phyloP scores from a whole-genome alignment of 2,113 vertebrate species.

The Crocuta crocuta region DNA sequence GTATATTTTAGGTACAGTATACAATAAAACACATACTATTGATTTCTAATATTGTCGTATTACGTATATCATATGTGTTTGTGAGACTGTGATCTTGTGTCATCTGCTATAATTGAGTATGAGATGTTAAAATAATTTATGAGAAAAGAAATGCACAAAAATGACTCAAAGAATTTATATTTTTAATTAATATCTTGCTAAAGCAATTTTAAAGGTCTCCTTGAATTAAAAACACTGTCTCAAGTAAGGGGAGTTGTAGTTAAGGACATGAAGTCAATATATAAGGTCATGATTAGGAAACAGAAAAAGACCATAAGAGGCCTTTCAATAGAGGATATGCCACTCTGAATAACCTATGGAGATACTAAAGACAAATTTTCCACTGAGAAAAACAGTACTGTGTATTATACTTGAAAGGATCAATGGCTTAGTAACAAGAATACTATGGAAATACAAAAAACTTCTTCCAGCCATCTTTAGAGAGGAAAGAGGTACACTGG shows the following conservation, averaged over 20 bases:
- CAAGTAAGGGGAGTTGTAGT: not conserved
- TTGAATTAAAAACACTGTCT: conserved; percentile 52
- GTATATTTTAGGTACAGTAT: conserved; percentile 70
- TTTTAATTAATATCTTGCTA: conserved; percentile 50
- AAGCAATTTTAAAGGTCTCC: conserved; percentile 32
- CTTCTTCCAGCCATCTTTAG: not conserved
- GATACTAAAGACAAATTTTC: not conserved
- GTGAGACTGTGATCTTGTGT: conserved; percentile 59
- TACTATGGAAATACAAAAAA: not conserved
- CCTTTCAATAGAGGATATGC: not conserved
- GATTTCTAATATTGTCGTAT: conserved; percentile 78
- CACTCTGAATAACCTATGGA: not conserved
- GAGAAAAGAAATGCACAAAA: conserved; percentile 32
- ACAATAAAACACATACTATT: conserved; percentile 79
- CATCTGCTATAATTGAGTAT: conserved; percentile 30
- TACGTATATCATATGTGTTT: conserved; percentile 63
- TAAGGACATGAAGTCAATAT: conserved; percentile 9
- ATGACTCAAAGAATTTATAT: not conserved
- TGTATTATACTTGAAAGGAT: not conserved
- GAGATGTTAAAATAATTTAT: conserved; percentile 63
- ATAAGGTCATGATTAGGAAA: conserved; percentile 17
- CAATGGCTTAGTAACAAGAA: not conserved
- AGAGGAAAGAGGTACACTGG: not conserved
- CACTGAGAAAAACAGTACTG: not conserved
- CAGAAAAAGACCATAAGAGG: not conserved